phyloP scores from a whole-genome alignment of 1,140 invertebrate genomes.

The Ostrea denselamellosa region DNA sequence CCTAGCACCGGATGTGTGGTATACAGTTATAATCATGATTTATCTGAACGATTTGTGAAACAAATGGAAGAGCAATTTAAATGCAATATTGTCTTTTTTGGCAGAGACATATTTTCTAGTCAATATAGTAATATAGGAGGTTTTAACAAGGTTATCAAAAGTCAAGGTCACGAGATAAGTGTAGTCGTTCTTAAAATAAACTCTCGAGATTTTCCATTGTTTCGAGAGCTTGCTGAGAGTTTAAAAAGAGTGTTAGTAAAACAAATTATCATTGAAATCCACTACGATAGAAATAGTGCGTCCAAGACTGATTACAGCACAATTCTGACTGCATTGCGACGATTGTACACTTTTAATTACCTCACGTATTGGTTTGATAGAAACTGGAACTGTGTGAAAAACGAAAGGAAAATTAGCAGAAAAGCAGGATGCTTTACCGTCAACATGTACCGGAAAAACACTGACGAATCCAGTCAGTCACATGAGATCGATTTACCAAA shows the following conservation, averaged over 20 bases:
- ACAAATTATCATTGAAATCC: constrained; percentile 28
- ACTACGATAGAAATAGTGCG: background rate
- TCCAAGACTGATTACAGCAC: background rate
- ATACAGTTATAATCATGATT: constrained; percentile 15
- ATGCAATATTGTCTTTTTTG: background rate
- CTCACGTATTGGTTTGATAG: constrained; percentile 1
- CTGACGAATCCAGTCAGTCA: background rate
- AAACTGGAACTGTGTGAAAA: background rate
- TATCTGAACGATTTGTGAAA: background rate
- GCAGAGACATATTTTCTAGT: background rate
- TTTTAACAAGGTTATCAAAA: background rate
- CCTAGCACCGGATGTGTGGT: background rate
- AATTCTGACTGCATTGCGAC: background rate
- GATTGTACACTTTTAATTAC: background rate
- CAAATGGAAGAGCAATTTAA: background rate
- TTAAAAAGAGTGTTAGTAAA: background rate
- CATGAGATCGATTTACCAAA: constrained; percentile 7
- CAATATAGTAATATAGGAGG: background rate
- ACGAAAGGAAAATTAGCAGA: background rate
- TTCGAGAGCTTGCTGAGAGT: background rate
- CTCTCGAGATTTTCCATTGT: background rate
- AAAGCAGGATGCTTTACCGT: constrained; percentile 1
- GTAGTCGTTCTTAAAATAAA: constrained; percentile 17
- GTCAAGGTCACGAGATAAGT: background rate
- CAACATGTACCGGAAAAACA: background rate